A percentile compares a stretch with the other conserved stretches of the same genome.
Conservation (phyloP, 2,888 invertebrate genomes). For the Mesoligia furuncula region DNA sequence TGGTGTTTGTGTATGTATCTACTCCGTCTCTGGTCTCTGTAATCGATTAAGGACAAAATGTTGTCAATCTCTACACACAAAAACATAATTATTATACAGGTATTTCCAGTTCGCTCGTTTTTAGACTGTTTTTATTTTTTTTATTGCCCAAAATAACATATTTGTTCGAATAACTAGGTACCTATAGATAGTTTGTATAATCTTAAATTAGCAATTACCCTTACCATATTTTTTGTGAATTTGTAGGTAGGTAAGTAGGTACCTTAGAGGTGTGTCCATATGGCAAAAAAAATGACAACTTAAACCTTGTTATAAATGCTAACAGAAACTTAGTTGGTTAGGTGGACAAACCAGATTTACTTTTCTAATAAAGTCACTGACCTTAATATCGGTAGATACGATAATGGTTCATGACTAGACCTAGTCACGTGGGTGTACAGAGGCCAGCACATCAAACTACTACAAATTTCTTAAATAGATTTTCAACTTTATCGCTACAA, state of each 20-base stretch:
- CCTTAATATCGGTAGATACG: constrained; percentile 47
- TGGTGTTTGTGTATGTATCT: not conserved
- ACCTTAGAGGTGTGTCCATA: constrained; percentile 15
- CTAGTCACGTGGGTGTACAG: not conserved
- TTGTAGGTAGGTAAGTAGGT: not conserved
- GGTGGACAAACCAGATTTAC: constrained; percentile 44
- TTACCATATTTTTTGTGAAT: not conserved
- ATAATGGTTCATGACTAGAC: constrained; percentile 33
- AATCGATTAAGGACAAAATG: not conserved
- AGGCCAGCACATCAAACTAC: too few relatives aligned
- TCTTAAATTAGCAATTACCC: not conserved
- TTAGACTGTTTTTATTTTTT: not conserved
- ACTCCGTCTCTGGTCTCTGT: not conserved
- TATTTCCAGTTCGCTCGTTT: constrained; percentile 3
- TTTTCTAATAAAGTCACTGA: constrained; percentile 61
- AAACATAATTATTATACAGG: constrained; percentile 1
- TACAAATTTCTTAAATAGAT: too few relatives aligned
- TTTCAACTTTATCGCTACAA: too few relatives aligned
- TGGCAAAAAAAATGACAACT: constrained; percentile 10
- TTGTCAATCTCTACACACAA: not conserved
- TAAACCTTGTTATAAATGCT: constrained; percentile 3
- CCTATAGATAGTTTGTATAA: not conserved
- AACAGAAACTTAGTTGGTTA: constrained; percentile 1
- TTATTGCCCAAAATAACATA: not conserved
- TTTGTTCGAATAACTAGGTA: not conserved